Evolutionary conservation across 2,888 invertebrate genomes (phyloP), one percentile per base, ranked within the genome.

Genomic region (Volucella bombylans): DNA sequence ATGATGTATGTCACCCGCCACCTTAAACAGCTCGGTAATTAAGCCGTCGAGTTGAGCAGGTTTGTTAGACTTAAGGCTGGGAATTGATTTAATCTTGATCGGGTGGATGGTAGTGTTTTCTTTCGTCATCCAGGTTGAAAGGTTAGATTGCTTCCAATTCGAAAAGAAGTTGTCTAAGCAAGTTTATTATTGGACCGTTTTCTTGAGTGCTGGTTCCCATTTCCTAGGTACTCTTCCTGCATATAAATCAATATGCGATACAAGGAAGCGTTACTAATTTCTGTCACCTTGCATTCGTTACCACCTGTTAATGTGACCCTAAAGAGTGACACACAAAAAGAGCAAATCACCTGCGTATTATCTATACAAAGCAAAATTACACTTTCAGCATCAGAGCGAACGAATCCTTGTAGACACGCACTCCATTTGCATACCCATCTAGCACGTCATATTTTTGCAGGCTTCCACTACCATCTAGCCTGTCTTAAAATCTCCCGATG

Each of bases 301-400:
- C 54, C 69, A 71, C 64, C 64, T 78, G 78, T 64, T 71, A 78
- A 78, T 78, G 69, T 50, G 78, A 71, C 69, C 77, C 15, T 12
- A 15, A 71, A 69, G 55, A 57, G 55, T 10, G 69, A 41, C 68
- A 64, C 47, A 69, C 31, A 31, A 31, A 57, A 69, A 69, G 47
- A 39, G 55, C 69, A 69, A 62, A 69, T 78, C 49, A 78, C 57
- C 57, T 57, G 50, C 49, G 62, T 49, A 64, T 69, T 49, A 71
- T 57, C 78, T 18, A 43, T 10, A 50, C 61, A 78, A 62, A 69
- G 49, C 54, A 43, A 38, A 49, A 64, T 69, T 45, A 62, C 62
- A 68, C 61, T 68, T 54, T 12, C 18, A 45, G 18, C 54, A 45
- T 23, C 12, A 10, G 15, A n/a, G 45, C n/a, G 1, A 23, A 8